Base-by-base conservation (phyloP, 2,888 invertebrate species). In the Patella pellucida region DNA sequence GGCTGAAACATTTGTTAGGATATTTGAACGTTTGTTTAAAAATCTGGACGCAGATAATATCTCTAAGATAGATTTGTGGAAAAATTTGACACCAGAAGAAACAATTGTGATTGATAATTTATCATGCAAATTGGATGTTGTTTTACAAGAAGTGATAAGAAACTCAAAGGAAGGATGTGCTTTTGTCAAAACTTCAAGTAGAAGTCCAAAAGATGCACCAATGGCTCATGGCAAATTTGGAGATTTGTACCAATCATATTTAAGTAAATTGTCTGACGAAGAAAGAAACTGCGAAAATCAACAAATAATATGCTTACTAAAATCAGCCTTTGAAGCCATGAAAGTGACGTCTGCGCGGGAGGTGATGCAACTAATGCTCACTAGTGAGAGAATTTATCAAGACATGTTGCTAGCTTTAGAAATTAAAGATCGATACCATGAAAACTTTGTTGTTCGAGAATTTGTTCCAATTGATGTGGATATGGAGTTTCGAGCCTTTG, bases 401-500 rank as follows among this genome's bases (percentile, higher is more conserved):
- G 87, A 87, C 74, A 76, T 87, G 68, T 72, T 86, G 27, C 78
- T 87, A 41, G 87, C 87, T 9, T 73, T 84, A 23, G 82, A 86
- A 51, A 82, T 83, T 69, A 76, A 80, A 52, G 82, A 82, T 2
- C 76, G 82, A 16, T 87, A 85, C 71, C 72, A 83, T 52, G 87
- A 87, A 80, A 82, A 87, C 78, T 87, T 86, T 76, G 84, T 87
- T 7, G 80, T 87, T 3, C 75, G 87, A 62, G 76, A 84, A 73
- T 87, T 87, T 79, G 81, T 85, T 12, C 78, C 83, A 68, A 86
- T 87, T 41, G 85, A 86, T 77, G 83, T 87, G 4, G 87, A 87
- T 72, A 86, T 87, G 86, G 87, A 87, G 73, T 87, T 86, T 73
- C 80, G 87, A 62, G 86, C 85, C 14, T 87, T 87, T 83, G 87